A percentile compares a stretch with the other conserved stretches of the same genome.
These are phyloP conservation scores for Synergus gifuensis DNA, from an alignment of 2,888 invertebrate species.

Conservation along the genomic window DNA sequence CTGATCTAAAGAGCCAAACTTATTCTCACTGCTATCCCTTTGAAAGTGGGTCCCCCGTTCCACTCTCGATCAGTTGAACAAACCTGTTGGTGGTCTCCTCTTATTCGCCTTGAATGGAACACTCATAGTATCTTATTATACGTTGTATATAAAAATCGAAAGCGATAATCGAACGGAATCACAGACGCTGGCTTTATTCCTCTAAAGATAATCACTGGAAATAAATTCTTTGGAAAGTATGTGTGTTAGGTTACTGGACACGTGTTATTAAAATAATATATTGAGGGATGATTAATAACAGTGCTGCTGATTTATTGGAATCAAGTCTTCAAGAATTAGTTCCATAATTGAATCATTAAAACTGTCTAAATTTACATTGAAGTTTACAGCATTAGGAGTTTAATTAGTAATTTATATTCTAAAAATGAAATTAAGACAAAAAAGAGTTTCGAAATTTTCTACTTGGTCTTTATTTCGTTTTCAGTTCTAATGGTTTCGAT, in stretches of 20 bases:
- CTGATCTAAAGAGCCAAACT: neutral
- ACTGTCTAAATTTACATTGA: too few relatives aligned
- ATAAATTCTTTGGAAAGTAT: neutral
- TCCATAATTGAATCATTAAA: neutral
- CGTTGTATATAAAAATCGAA: slow-evolving; percentile 21
- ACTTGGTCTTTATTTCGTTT: slow-evolving; percentile 11
- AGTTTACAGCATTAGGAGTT: too few relatives aligned
- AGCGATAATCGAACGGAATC: slow-evolving; percentile 19
- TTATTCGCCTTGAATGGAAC: slow-evolving; percentile 17
- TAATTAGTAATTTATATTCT: too few relatives aligned
- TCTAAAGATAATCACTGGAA: neutral
- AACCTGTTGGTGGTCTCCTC: slow-evolving; percentile 44
- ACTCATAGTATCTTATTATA: slow-evolving; percentile 6
- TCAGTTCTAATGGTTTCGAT: slow-evolving; percentile 2
- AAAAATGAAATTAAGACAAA: neutral
- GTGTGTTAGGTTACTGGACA: neutral
- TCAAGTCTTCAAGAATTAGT: neutral
- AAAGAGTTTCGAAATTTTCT: slow-evolving; percentile 11
- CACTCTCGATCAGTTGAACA: slow-evolving; percentile 47
- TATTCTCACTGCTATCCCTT: slow-evolving; percentile 49
- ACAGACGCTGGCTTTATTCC: neutral
- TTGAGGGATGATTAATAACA: neutral
- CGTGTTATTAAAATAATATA: neutral
- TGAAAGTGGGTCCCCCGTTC: slow-evolving; percentile 54
- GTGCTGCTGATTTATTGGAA: neutral